Conservation (phyloP, 2,797 vertebrate species). For the Emydoidea blandingii region DNA sequence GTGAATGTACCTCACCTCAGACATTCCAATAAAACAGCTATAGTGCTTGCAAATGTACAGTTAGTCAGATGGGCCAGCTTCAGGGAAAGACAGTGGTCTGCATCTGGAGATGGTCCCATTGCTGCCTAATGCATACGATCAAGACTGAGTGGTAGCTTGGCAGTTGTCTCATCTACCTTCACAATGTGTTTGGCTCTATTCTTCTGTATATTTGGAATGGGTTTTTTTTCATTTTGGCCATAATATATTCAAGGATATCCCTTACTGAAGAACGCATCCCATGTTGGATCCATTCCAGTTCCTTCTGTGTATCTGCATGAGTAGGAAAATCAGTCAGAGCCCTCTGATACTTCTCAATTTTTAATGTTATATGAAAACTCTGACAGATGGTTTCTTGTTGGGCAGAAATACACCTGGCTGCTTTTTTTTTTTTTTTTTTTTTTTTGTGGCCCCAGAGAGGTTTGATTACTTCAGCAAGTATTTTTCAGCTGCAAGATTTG, state of each 20-base stretch:
- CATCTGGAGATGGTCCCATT: background rate
- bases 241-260: background rate
- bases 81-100: background rate
- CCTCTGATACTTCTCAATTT: background rate
- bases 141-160: background rate
- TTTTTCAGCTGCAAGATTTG: conserved; percentile 46
- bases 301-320: background rate
- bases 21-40: background rate
- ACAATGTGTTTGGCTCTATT: background rate
- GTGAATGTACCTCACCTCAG: background rate
- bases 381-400: background rate
- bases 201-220: fast-evolving
- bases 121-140: background rate
- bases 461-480: conserved; percentile 33
- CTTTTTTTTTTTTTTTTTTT: background rate
- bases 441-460: background rate
- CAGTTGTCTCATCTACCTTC: background rate
- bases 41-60: background rate
- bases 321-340: background rate
- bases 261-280: background rate
- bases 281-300: background rate
- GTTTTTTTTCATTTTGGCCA: fast-evolving
- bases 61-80: background rate
- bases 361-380: background rate
- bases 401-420: background rate